Evolutionary conservation across 2,113 vertebrate species (phyloP).

Genomic region (Anarhynchus alexandrinus): DNA sequence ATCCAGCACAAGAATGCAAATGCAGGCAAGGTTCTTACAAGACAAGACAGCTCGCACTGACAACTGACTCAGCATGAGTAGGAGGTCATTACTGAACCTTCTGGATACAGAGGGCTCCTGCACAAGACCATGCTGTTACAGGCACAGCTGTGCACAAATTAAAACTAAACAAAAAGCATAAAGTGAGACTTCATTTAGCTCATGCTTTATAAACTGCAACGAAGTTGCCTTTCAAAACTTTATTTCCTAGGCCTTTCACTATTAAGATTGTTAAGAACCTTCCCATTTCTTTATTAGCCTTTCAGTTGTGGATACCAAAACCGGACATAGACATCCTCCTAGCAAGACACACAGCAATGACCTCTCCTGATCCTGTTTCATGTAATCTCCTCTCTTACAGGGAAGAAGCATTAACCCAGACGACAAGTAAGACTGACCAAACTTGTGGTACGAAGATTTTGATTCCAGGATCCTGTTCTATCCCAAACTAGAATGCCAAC

Average conservation of each 20-base stretch:
- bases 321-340: background rate
- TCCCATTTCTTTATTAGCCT: background rate
- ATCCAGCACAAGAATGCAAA: background rate
- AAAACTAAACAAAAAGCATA: background rate
- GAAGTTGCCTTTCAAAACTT: background rate
- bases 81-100: background rate
- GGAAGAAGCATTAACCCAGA: background rate
- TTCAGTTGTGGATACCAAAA: background rate
- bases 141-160: background rate
- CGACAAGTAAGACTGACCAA: background rate
- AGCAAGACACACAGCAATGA: background rate
- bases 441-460: background rate
- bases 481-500: background rate
- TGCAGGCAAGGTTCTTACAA: background rate
- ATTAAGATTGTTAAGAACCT: background rate
- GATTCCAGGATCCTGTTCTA: background rate
- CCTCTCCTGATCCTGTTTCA: background rate
- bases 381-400: background rate
- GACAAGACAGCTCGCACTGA: background rate
- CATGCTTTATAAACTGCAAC: background rate
- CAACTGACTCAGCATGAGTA: background rate
- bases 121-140: background rate
- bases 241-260: background rate
- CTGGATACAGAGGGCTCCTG: background rate
- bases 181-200: background rate